Base-by-base conservation (phyloP, 2,113 vertebrate species). In the Orthonyx spaldingii region DNA sequence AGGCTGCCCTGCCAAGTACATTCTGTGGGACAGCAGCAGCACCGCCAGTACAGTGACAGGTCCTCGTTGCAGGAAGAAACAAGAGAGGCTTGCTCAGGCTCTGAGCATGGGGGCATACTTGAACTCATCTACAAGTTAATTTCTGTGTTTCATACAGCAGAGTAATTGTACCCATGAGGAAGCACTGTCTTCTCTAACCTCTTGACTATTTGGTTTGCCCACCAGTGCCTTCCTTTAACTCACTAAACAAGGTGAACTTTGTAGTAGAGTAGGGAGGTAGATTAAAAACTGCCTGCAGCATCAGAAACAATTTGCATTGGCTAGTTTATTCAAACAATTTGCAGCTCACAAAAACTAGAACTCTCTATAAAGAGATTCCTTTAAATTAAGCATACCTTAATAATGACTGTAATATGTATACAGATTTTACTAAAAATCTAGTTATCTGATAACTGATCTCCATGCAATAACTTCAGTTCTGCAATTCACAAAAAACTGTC, bases 51-150 rank as follows among this genome's bases (percentile, higher is more conserved):
- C 8, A 59, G 35, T 37, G 68, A 59, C 28, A 81, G 23, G 8
- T 55, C 18, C 27, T 6, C 0, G 0, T 13, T 21, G 28, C 0
- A 16, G 24, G 46, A 76, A 47, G 17, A 55, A 84, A 75, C 19
- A 59, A 56, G 44, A 0, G 1, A 16, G 27, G 32, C 17, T 70
- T 87, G n/a, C 50, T 52, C 52, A 52, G 33, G 21, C 14, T 77
- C 21, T 66, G 20, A 84, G 46, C 18, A 27, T 4, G 35, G 93
- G 56, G 12, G 42, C 3, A 24, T 26, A 37, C 42, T 84, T 57
- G 16, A 87, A 63, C 30, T 70, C 28, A 63, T 30, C 47, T 69
- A 21, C 26, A 59, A 33, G 27, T 47, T 63, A 63, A 81, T 50
- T 79, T 76, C 44, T 61, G 10, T 81, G 55, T 49, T 80, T 92